Percentiles rank a stretch among this genome's conserved stretches.
These are phyloP conservation scores for Dinocampus coccinellae DNA, from an alignment of 2,888 invertebrate genomes.

Conservation along the genomic window DNA sequence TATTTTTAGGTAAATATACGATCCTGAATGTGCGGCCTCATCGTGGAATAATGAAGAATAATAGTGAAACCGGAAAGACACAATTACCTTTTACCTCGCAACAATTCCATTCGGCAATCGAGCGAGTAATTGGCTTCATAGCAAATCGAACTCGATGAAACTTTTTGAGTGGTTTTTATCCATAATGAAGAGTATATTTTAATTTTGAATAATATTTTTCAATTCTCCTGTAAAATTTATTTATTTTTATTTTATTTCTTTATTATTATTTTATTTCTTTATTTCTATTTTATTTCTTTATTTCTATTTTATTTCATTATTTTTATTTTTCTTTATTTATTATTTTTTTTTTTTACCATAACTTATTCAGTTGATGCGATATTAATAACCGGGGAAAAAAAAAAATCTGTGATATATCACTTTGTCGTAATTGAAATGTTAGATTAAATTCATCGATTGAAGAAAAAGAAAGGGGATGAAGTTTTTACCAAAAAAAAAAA, in stretches of 20 bases:
- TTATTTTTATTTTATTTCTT: too few relatives aligned
- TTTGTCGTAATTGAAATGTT: background rate
- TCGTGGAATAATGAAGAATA: constrained; percentile 15
- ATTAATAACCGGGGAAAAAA: background rate
- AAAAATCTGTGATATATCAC: background rate
- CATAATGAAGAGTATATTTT: background rate
- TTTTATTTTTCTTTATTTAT: too few relatives aligned
- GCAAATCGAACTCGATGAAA: background rate
- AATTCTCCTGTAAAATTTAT: too few relatives aligned
- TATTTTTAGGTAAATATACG: background rate
- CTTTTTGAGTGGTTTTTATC: background rate
- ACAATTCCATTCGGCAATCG: constrained; percentile 4
- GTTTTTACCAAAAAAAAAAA: too few relatives aligned
- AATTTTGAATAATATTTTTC: too few relatives aligned
- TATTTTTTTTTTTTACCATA: background rate
- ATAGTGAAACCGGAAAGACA: constrained; percentile 15
- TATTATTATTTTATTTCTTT: too few relatives aligned
- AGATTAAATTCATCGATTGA: constrained; percentile 20
- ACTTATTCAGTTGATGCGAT: background rate
- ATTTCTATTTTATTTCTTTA: too few relatives aligned
- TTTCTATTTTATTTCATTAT: too few relatives aligned
- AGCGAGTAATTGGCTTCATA: constrained; percentile 14
- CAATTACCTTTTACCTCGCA: background rate
- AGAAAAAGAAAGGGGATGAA: background rate
- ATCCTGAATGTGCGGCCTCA: background rate